A percentile compares a stretch with the other conserved stretches of the same genome.
phyloP scores from a whole-genome alignment of 2,797 vertebrate species.

The Notolabrus celidotus region DNA sequence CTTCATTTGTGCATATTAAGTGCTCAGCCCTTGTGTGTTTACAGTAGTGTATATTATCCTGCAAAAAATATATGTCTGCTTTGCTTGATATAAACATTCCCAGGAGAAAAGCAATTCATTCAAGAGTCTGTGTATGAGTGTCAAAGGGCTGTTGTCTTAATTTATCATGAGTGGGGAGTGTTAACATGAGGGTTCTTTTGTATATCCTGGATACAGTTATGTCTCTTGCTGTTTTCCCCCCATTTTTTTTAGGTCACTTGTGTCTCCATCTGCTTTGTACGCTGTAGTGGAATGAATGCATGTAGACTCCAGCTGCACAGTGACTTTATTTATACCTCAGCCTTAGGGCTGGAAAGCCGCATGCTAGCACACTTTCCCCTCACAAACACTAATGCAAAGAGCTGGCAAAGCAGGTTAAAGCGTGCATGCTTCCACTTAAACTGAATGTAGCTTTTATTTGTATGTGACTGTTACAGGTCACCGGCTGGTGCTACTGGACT shows the following conservation, averaged over 20 bases:
- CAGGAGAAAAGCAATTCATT: constrained; percentile 51
- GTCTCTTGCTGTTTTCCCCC: constrained; percentile 21
- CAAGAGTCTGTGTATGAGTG: constrained; percentile 54
- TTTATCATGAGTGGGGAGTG: constrained; percentile 48
- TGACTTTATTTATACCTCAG: constrained; percentile 76
- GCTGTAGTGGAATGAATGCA: constrained; percentile 67
- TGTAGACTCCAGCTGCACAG: constrained; percentile 77
- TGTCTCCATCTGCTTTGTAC: constrained; percentile 73
- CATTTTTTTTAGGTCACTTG: constrained; percentile 71
- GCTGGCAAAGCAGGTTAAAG: constrained; percentile 44
- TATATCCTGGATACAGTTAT: constrained; percentile 57
- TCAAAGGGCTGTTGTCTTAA: constrained; percentile 65
- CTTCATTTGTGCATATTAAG: constrained; percentile 17
- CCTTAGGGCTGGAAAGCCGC: constrained; percentile 63
- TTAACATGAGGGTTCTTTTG: constrained; percentile 50
- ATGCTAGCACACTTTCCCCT: constrained; percentile 37
- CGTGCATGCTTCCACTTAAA: constrained; percentile 16
- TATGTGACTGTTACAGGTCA: constrained; percentile 32
- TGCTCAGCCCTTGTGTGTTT: constrained; percentile 15
- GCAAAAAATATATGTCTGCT: constrained; percentile 35
- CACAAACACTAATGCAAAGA: constrained; percentile 38
- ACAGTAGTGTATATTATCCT: constrained; percentile 35
- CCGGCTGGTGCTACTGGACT: constrained; percentile 12
- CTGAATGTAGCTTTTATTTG: constrained; percentile 37
- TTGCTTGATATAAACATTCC: constrained; percentile 60